Conservation (phyloP, 1,140 invertebrate genomes). For the Melanaphis sacchari region DNA sequence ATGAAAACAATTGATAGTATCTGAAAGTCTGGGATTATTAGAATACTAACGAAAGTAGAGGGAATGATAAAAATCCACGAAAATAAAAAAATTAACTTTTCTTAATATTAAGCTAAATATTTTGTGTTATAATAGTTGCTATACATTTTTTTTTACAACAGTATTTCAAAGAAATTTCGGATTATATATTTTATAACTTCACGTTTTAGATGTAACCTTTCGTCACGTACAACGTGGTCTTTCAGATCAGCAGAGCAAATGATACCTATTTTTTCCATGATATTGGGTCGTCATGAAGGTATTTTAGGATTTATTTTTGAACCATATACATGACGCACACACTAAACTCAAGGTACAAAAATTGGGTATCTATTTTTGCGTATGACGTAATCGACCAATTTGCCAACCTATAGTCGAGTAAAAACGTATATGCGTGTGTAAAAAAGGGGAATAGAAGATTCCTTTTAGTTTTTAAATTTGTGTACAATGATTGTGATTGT, state of each 20-base stretch:
- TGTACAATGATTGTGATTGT: background rate
- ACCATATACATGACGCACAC: background rate
- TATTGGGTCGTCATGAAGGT: background rate
- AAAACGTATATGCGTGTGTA: background rate
- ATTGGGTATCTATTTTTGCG: conserved; percentile 23
- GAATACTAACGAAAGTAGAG: background rate
- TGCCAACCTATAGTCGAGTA: background rate
- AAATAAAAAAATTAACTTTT: conserved; percentile 3
- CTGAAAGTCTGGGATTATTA: background rate
- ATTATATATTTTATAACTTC: background rate
- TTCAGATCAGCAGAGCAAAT: background rate
- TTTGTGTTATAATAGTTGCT: background rate
- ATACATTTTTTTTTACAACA: background rate
- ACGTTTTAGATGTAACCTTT: background rate
- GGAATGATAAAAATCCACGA: background rate
- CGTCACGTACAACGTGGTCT: background rate
- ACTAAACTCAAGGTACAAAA: background rate
- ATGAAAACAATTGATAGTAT: background rate
- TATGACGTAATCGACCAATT: conserved; percentile 29
- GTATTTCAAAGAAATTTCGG: background rate
- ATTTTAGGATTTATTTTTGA: conserved; percentile 18
- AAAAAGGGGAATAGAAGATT: background rate
- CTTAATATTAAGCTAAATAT: background rate
- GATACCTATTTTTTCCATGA: background rate
- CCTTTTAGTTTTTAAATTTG: background rate